phyloP scores from a whole-genome alignment of 1,140 invertebrate genomes.

The Drosophila melanogaster region DNA sequence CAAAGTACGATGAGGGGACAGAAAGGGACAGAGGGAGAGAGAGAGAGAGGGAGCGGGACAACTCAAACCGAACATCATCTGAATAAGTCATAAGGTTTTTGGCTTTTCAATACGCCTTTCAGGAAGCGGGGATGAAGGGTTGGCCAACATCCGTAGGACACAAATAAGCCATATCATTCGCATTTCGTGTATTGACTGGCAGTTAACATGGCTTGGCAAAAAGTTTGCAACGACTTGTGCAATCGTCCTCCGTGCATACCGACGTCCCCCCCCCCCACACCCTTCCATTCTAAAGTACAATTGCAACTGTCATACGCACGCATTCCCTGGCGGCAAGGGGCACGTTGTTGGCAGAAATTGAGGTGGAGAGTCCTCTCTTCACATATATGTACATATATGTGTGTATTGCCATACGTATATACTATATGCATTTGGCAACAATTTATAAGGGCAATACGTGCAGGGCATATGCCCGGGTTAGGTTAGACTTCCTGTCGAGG shows the following conservation, averaged over 20 bases:
- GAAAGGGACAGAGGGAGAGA: not conserved
- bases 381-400: slow-evolving; percentile 4
- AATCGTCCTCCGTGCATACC: slow-evolving; percentile 73
- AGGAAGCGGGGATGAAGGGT: slow-evolving; percentile 7
- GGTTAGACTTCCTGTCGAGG: slow-evolving; percentile 77
- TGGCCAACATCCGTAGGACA: slow-evolving; percentile 49
- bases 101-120: slow-evolving; percentile 35
- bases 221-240: slow-evolving; percentile 71
- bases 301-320: slow-evolving; percentile 74
- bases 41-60: not conserved
- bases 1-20: not conserved
- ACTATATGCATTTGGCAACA: slow-evolving; percentile 68
- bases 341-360: slow-evolving; percentile 18
- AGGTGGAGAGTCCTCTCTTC: slow-evolving; percentile 32
- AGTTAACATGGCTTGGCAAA: slow-evolving; percentile 75
- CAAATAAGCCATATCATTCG: slow-evolving; percentile 78
- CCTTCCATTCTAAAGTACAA: slow-evolving; percentile 51
- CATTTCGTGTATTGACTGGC: slow-evolving; percentile 78
- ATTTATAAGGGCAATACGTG: slow-evolving; percentile 81
- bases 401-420: not conserved
- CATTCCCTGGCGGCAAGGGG: slow-evolving; percentile 1
- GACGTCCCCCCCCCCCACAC: slow-evolving; percentile 32
- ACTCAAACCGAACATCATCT: slow-evolving; percentile 58
- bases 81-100: slow-evolving; percentile 79
- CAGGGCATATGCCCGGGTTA: slow-evolving; percentile 70